Conservation (phyloP, 2,888 invertebrate species). For the Brachypalpus laphriformis region DNA sequence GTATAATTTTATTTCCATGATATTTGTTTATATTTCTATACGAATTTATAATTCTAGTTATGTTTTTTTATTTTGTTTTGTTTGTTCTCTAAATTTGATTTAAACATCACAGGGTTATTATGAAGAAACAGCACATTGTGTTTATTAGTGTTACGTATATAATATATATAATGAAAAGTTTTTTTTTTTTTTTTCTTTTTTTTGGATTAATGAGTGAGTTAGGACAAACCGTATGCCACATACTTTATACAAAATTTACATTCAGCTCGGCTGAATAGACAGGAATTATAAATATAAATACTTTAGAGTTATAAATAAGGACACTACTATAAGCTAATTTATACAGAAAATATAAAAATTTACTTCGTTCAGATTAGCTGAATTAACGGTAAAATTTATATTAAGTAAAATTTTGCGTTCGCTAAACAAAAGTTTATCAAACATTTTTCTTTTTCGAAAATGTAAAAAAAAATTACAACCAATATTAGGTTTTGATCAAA, state of each 20-base stretch:
- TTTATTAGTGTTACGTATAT: slow-evolving; percentile 27
- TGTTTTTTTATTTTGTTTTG: slow-evolving; percentile 8
- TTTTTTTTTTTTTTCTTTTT: background rate
- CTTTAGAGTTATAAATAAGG: slow-evolving; percentile 33
- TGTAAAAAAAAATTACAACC: slow-evolving; percentile 50
- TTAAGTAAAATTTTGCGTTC: background rate
- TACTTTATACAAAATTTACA: slow-evolving; percentile 38
- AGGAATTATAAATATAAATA: slow-evolving; percentile 48
- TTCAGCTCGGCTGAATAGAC: slow-evolving; percentile 63
- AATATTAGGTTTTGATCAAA: slow-evolving; percentile 19
- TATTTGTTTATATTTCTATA: background rate
- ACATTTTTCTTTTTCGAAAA: slow-evolving; percentile 5
- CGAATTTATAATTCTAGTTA: slow-evolving; percentile 40
- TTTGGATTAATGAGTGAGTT: slow-evolving; percentile 26
- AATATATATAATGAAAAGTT: slow-evolving; percentile 25
- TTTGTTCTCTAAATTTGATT: slow-evolving; percentile 63
- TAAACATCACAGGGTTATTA: slow-evolving; percentile 69
- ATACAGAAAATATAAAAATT: slow-evolving; percentile 11
- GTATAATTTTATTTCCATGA: background rate
- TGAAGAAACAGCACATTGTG: slow-evolving; percentile 59
- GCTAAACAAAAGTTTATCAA: slow-evolving; percentile 43
- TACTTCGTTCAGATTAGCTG: slow-evolving; percentile 26
- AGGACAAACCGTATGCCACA: slow-evolving; percentile 55
- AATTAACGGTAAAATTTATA: slow-evolving; percentile 12
- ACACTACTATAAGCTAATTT: slow-evolving; percentile 31